Evolutionary conservation across 2,888 invertebrate species (phyloP), one percentile per base, ranked within the genome.

Genomic region (Coleophora flavipennella): DNA sequence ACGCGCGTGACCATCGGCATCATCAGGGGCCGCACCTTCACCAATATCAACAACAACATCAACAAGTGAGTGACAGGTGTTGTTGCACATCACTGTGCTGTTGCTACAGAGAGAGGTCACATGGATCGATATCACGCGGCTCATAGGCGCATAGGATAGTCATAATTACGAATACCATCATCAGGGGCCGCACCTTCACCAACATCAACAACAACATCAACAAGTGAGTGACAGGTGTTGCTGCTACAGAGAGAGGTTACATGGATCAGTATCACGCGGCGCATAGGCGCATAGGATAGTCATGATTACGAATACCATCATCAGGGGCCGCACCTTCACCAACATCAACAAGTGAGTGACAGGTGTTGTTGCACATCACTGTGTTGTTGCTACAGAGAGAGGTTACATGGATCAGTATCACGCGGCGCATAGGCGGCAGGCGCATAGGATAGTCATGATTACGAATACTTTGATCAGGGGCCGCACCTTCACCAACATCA

Each of bases 391-490:
- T 33, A 33, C 33, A 13, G 12, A 33, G 9, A n/a, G n/a, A n/a
- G n/a, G n/a, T n/a, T n/a, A n/a, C n/a, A n/a, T n/a, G n/a, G n/a
- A n/a, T n/a, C n/a, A n/a, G n/a, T n/a, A n/a, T n/a, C n/a, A n/a
- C n/a, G 20, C 3, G 20, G 6, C 20, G 20, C 6, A 20, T 20
- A 20, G 20, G 6, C 20, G 6, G 3, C 20, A 4, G 20, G 20
- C 20, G 20, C n/a, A n/a, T n/a, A n/a, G n/a, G n/a, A n/a, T n/a
- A n/a, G n/a, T n/a, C n/a, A n/a, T n/a, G n/a, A n/a, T n/a, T n/a
- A n/a, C n/a, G n/a, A n/a, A n/a, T n/a, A n/a, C n/a, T 52, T 90
- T 95, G 58, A 87, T 90, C 33, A 87, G 91, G 43, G 93, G 92
- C 10, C 86, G 89, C 33, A 86, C 89, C 1, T 84, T 87, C 54